Percentiles rank a stretch among this genome's conserved stretches.
phyloP scores from a whole-genome alignment of 2,888 invertebrate species.

The Meta bourneti region DNA sequence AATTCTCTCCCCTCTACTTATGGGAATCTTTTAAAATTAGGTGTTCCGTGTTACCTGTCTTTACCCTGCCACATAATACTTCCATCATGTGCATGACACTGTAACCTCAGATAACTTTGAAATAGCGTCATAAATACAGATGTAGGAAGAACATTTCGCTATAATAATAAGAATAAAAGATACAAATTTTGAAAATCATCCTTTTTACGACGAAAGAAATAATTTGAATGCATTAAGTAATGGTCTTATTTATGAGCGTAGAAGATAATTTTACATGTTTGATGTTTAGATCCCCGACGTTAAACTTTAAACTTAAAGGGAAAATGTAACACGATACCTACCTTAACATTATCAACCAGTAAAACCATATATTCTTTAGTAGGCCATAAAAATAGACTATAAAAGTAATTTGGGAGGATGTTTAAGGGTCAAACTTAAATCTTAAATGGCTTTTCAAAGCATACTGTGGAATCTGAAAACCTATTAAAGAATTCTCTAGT shows the following conservation, averaged over 20 bases:
- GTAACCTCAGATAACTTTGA: background rate
- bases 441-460: constrained; percentile 24
- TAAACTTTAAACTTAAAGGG: background rate
- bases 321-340: background rate
- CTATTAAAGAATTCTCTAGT: constrained; percentile 52
- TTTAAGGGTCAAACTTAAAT: constrained; percentile 59
- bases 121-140: background rate
- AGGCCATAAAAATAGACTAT: constrained; percentile 46
- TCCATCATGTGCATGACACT: background rate
- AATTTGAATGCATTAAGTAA: background rate
- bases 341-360: background rate
- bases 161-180: background rate
- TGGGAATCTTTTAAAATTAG: no score
- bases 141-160: background rate
- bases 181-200: background rate
- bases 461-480: constrained; percentile 32
- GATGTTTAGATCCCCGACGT: background rate
- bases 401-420: constrained; percentile 48
- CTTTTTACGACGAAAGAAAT: background rate
- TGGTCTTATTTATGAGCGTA: background rate
- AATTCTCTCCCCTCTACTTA: no score
- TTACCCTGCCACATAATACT: no score
- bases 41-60: no score
- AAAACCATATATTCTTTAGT: background rate
- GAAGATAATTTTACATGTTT: background rate